These are phyloP conservation scores for Fistularia commersonii DNA, from an alignment of 2,797 vertebrate species.

Conservation along the genomic window DNA sequence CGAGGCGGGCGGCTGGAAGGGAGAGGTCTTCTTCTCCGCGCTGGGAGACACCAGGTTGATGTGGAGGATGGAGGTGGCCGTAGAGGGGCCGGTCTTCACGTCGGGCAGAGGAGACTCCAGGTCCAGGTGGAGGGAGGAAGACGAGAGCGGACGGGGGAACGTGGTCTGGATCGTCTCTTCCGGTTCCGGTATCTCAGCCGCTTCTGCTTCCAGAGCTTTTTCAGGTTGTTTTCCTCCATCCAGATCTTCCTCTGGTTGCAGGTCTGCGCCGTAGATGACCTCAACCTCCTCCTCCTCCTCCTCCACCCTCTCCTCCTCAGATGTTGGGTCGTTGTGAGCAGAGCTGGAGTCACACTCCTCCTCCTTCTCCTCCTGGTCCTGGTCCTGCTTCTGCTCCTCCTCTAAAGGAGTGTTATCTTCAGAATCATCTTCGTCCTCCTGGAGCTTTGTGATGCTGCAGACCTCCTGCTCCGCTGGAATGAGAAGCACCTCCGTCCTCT, in stretches of 20 bases:
- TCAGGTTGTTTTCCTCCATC: background rate
- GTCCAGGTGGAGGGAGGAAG: constrained; percentile 3
- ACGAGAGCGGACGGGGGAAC: too few relatives aligned
- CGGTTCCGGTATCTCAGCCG: background rate
- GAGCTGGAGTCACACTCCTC: too few relatives aligned
- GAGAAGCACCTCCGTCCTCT: background rate
- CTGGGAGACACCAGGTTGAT: constrained; percentile 47
- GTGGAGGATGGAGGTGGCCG: constrained; percentile 18
- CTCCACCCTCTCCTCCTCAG: constrained; percentile 2
- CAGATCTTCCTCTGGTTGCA: background rate
- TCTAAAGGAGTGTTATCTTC: background rate
- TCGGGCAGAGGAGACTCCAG: constrained; percentile 22
- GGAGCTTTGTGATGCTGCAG: background rate
- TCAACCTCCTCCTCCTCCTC: constrained; percentile 6
- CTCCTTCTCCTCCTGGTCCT: background rate
- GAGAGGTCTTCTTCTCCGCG: constrained; percentile 21
- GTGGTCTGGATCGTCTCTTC: background rate
- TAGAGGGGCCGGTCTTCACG: constrained; percentile 9
- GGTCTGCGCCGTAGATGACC: background rate
- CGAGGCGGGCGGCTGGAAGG: too few relatives aligned
- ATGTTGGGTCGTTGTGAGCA: too few relatives aligned
- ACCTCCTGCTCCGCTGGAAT: background rate
- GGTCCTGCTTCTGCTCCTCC: background rate
- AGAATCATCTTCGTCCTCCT: background rate
- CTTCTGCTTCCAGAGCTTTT: constrained; percentile 7